phyloP scores from a whole-genome alignment of 2,888 invertebrate species.

The Chloromyia formosa region DNA sequence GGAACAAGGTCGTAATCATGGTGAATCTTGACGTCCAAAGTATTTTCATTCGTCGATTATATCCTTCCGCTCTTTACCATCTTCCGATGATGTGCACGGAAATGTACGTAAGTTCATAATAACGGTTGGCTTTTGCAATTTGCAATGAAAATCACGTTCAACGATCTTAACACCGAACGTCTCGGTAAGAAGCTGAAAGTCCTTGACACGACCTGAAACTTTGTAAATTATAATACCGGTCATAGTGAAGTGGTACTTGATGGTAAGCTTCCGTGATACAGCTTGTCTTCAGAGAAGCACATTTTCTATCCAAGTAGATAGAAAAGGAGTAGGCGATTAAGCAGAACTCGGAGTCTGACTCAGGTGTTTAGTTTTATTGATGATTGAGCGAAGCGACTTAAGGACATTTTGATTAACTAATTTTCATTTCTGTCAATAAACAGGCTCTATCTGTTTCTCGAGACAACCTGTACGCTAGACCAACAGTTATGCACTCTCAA shows the following conservation, averaged over 20 bases:
- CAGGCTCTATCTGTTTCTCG: too few relatives aligned
- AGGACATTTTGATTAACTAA: too few relatives aligned
- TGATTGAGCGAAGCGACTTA: too few relatives aligned
- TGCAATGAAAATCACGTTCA: conserved; percentile 43
- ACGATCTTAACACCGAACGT: conserved; percentile 34
- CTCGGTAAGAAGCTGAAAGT: conserved; percentile 21
- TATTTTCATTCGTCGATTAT: conserved; percentile 25
- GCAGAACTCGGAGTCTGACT: too few relatives aligned
- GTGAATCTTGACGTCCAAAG: neutral
- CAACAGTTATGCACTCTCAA: neutral
- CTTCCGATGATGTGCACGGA: neutral
- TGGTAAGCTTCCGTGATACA: neutral
- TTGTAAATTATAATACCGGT: conserved; percentile 26
- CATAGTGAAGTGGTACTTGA: neutral
- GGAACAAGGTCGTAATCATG: conserved; percentile 3
- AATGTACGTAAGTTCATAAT: neutral
- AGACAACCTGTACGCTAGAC: too few relatives aligned
- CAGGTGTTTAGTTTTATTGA: too few relatives aligned
- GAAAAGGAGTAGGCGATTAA: too few relatives aligned
- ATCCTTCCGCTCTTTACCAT: conserved; percentile 20
- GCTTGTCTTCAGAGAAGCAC: neutral
- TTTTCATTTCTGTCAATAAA: too few relatives aligned
- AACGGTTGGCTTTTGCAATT: conserved; percentile 14
- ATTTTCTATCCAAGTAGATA: too few relatives aligned
- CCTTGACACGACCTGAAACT: conserved; percentile 15